Evolutionary conservation across 2,888 invertebrate genomes (phyloP).

Genomic region (Ectobius pallidus): DNA sequence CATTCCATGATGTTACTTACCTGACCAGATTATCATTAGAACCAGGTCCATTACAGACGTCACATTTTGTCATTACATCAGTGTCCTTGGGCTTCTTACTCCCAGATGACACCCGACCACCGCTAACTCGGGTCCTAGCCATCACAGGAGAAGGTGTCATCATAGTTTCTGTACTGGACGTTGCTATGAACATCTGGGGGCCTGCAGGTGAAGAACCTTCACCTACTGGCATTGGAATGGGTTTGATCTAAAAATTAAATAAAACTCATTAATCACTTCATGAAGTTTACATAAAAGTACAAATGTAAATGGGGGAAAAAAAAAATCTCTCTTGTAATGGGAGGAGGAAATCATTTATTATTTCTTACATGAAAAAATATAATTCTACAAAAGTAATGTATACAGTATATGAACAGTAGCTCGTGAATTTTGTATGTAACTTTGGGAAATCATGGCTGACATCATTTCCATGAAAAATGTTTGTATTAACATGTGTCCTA

Average conservation of each 20-base stretch:
- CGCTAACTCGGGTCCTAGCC: slow-evolving; percentile 45
- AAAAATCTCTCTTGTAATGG: neutral
- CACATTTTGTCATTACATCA: slow-evolving; percentile 64
- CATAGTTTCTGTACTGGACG: slow-evolving; percentile 56
- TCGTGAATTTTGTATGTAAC: too few species aligned
- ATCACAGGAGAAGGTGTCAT: slow-evolving; percentile 52
- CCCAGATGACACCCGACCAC: slow-evolving; percentile 40
- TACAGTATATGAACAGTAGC: too few species aligned
- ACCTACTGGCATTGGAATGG: slow-evolving; percentile 79
- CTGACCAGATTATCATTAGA: slow-evolving; percentile 70
- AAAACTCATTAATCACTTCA: too few species aligned
- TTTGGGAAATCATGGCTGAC: too few species aligned
- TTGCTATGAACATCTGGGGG: slow-evolving; percentile 80
- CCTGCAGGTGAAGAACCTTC: slow-evolving; percentile 66
- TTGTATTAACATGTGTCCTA: too few species aligned
- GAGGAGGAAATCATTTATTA: neutral
- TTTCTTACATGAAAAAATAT: too few species aligned
- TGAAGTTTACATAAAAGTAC: too few species aligned
- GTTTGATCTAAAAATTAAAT: slow-evolving; percentile 68
- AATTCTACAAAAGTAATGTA: too few species aligned
- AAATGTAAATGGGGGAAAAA: neutral
- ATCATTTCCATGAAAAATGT: too few species aligned
- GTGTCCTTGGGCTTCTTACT: slow-evolving; percentile 52
- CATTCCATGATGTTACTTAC: too few species aligned
- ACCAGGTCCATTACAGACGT: slow-evolving; percentile 69